phyloP scores from a whole-genome alignment of 1,140 invertebrate genomes.

The Drosophila bipectinata region DNA sequence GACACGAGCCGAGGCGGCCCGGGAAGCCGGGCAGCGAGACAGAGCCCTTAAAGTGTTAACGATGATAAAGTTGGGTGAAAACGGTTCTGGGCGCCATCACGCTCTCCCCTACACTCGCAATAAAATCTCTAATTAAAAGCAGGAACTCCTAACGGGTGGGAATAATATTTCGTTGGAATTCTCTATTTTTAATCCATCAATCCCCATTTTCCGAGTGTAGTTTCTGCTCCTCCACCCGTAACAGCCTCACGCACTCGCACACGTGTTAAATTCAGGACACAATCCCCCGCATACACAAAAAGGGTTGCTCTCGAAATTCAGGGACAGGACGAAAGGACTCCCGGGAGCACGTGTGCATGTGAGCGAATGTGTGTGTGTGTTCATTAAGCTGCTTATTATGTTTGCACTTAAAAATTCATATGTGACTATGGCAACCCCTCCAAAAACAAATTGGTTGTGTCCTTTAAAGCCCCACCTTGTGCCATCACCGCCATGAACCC shows the following conservation, averaged over 20 bases:
- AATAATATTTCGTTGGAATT: not conserved
- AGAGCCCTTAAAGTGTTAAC: slow-evolving; percentile 66
- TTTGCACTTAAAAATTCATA: slow-evolving; percentile 83
- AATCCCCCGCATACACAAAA: slow-evolving; percentile 62
- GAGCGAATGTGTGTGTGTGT: slow-evolving; percentile 38
- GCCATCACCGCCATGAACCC: not conserved
- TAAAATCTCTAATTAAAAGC: slow-evolving; percentile 1
- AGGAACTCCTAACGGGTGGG: not conserved
- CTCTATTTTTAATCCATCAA: not conserved
- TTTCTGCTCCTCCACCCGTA: not conserved
- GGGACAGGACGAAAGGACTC: not conserved
- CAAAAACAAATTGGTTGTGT: slow-evolving; percentile 62
- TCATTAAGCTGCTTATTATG: slow-evolving; percentile 83
- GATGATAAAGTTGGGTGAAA: slow-evolving; percentile 53
- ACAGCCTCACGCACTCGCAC: slow-evolving; percentile 35
- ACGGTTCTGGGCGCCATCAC: slow-evolving; percentile 13
- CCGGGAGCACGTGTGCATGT: slow-evolving; percentile 45
- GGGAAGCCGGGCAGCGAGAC: not conserved
- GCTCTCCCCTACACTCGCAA: not conserved
- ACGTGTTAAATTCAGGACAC: slow-evolving; percentile 73
- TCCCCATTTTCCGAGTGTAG: slow-evolving; percentile 1
- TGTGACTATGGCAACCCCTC: slow-evolving; percentile 67
- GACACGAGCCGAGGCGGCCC: slow-evolving; percentile 14
- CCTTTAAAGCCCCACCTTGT: slow-evolving; percentile 32
- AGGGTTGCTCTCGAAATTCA: slow-evolving; percentile 45